Evolutionary conservation across 2,797 vertebrate species (phyloP).

Genomic region (Eulemur albifrons): DNA sequence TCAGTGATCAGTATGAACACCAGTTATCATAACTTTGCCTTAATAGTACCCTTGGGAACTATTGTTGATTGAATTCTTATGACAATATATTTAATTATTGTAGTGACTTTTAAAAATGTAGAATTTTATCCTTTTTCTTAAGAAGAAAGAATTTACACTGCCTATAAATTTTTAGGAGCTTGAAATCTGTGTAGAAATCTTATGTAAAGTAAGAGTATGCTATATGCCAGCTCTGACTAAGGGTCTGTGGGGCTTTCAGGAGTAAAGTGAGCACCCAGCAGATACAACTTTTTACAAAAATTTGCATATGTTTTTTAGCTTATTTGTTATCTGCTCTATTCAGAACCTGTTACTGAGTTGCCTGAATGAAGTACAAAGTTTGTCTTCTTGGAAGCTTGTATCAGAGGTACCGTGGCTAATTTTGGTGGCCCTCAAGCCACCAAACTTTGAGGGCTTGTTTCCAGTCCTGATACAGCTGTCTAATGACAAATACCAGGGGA

Average conservation of each 20-base stretch:
- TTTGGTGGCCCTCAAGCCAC: neutral
- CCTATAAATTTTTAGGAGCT: neutral
- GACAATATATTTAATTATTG: neutral
- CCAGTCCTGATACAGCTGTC: neutral
- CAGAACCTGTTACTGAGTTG: neutral
- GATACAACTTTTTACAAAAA: neutral
- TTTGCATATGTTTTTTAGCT: neutral
- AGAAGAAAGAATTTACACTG: neutral
- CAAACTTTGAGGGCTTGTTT: neutral
- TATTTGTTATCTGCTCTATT: neutral
- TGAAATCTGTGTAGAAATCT: neutral
- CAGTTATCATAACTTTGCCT: neutral
- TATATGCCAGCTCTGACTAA: neutral
- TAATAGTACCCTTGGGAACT: neutral
- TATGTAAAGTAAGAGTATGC: neutral
- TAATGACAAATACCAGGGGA: neutral
- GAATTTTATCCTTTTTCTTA: neutral
- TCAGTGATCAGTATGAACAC: neutral
- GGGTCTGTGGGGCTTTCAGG: neutral
- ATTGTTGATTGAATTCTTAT: neutral
- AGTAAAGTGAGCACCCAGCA: neutral
- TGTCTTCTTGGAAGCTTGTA: neutral
- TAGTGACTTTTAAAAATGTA: conserved; percentile 14
- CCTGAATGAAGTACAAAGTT: neutral
- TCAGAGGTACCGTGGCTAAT: neutral